These are phyloP conservation scores for Lordiphosa collinella DNA, from an alignment of 1,140 invertebrate genomes.

Conservation along the genomic window DNA sequence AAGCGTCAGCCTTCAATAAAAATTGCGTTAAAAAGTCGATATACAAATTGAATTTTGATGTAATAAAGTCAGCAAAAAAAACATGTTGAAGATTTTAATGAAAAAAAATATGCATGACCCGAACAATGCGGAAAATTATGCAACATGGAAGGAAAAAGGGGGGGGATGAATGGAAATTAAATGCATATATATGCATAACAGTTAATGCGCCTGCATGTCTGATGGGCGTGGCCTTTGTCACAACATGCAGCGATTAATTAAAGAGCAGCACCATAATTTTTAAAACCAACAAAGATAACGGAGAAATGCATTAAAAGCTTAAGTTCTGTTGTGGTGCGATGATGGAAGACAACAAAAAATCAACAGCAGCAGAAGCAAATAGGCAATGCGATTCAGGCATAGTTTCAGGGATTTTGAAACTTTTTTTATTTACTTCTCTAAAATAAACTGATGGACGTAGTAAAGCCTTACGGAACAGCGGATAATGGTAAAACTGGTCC, in stretches of 20 bases:
- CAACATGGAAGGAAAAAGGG: background rate
- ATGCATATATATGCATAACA: conserved; percentile 1
- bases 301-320: conserved; percentile 9
- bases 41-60: conserved; percentile 52
- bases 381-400: too few species aligned
- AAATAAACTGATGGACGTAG: too few species aligned
- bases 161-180: background rate
- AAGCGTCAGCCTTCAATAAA: conserved; percentile 58
- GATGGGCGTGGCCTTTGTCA: conserved; percentile 11
- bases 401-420: too few species aligned
- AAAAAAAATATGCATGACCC: conserved; percentile 16
- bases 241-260: conserved; percentile 11
- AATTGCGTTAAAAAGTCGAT: conserved; percentile 11
- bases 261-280: conserved; percentile 3
- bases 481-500: too few species aligned
- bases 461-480: too few species aligned
- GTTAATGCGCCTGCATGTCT: background rate
- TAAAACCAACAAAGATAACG: conserved; percentile 4
- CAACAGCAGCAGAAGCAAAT: too few species aligned
- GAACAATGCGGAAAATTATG: conserved; percentile 3
- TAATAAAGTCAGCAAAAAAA: conserved; percentile 52
- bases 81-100: conserved; percentile 46
- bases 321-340: background rate
- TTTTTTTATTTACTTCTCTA: too few species aligned
- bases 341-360: too few species aligned